Conservation (phyloP, 1,140 invertebrate species). For the Brachionus asplanchnoidis region DNA sequence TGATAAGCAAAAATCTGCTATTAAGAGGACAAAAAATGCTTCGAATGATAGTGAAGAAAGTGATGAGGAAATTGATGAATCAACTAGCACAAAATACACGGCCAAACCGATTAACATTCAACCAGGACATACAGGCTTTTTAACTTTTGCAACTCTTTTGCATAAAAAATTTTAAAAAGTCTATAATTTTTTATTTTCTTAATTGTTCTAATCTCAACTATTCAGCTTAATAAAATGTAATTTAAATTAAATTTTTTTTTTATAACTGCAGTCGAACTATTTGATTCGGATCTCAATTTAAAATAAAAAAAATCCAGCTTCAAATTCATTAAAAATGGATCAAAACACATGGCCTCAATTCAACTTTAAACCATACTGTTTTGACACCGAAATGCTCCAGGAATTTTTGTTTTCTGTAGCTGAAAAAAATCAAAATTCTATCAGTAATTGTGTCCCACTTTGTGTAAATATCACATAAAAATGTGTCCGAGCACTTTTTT, state of each 20-base stretch:
- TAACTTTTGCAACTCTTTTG: constrained; percentile 42
- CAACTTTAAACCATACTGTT: constrained; percentile 11
- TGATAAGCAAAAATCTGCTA: not conserved
- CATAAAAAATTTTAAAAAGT: constrained; percentile 34
- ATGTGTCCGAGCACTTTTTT: not conserved
- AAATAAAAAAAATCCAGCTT: not conserved
- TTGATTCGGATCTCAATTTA: not conserved
- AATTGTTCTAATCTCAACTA: not conserved
- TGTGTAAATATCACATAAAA: not conserved
- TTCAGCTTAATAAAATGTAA: not conserved
- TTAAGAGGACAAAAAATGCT: not conserved
- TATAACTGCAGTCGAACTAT: not conserved
- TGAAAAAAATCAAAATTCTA: not conserved
- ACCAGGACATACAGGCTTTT: constrained; percentile 39
- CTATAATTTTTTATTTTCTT: not conserved
- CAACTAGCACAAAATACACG: not conserved
- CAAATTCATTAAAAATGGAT: not conserved
- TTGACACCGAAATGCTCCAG: constrained; percentile 6
- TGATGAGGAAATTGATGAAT: not conserved
- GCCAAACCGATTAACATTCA: constrained; percentile 22
- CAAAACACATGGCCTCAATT: constrained; percentile 1
- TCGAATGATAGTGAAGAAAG: not conserved
- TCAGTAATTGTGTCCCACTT: not conserved
- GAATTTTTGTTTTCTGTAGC: not conserved
- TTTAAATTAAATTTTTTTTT: not conserved